These are phyloP conservation scores for Nebria ingens DNA, from an alignment of 1,140 invertebrate species.

Conservation along the genomic window DNA sequence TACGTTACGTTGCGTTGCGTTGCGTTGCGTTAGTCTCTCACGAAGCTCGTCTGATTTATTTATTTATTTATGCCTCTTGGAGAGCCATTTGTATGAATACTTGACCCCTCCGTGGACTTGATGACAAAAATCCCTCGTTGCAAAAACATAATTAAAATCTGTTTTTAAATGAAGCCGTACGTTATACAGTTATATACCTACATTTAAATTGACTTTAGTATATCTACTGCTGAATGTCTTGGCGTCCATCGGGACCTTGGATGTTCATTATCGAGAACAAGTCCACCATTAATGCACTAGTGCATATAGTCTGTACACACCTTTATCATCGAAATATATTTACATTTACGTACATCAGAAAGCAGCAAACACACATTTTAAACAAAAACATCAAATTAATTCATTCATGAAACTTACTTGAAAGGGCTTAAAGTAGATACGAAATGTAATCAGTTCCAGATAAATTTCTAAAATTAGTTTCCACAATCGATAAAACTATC, in stretches of 20 bases:
- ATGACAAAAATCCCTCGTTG: slow-evolving; percentile 16
- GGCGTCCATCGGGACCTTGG: slow-evolving; percentile 18
- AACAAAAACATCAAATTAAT: no score
- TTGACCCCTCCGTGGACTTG: slow-evolving; percentile 17
- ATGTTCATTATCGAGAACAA: slow-evolving; percentile 25
- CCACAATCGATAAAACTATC: not conserved
- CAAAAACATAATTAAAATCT: slow-evolving; percentile 22
- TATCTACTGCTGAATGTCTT: slow-evolving; percentile 17
- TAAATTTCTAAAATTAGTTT: slow-evolving; percentile 1
- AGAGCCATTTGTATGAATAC: slow-evolving; percentile 19
- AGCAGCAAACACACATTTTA: no score
- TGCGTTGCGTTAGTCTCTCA: no score
- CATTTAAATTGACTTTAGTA: not conserved
- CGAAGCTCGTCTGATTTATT: slow-evolving; percentile 20
- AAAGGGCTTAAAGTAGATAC: no score
- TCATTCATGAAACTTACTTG: no score
- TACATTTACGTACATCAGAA: no score
- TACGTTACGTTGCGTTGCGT: no score
- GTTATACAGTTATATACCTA: slow-evolving; percentile 21
- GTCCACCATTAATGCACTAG: slow-evolving; percentile 12
- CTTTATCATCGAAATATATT: no score
- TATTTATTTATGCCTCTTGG: slow-evolving; percentile 20
- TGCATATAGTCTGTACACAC: no score
- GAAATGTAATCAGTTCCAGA: no score
- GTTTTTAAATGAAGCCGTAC: slow-evolving; percentile 23